Evolutionary conservation across 2,797 vertebrate species (phyloP).

Genomic region (Agapornis canus): DNA sequence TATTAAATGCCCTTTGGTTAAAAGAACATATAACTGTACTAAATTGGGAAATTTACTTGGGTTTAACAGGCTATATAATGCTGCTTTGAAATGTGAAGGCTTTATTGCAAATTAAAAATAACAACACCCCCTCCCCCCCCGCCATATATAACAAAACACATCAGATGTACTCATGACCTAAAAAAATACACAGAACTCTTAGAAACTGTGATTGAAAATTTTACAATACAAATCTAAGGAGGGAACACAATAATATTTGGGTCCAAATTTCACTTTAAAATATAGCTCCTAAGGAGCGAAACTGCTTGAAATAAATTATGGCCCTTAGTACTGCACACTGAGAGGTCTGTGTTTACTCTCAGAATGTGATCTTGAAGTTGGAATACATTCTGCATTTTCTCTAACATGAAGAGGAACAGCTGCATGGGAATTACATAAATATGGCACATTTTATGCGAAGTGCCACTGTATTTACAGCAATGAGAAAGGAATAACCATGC

Average conservation of each 20-base stretch:
- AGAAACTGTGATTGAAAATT: not conserved
- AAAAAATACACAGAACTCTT: not conserved
- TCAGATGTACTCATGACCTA: not conserved
- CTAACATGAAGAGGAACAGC: not conserved
- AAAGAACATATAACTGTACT: not conserved
- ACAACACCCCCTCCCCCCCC: not conserved
- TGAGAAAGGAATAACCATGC: not conserved
- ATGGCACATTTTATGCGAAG: not conserved
- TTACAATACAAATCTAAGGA: not conserved
- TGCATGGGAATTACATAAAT: not conserved
- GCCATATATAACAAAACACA: not conserved
- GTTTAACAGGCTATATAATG: not conserved
- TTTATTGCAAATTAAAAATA: not conserved
- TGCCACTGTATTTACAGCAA: not conserved
- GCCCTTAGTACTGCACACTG: not conserved
- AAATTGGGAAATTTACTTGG: not conserved
- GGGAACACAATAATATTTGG: not conserved
- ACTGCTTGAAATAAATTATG: not conserved
- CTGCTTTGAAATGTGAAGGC: not conserved
- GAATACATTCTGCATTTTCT: not conserved
- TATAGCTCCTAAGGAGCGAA: not conserved
- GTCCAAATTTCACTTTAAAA: not conserved
- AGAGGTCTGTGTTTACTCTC: not conserved
- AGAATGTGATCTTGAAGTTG: not conserved
- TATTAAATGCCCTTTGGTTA: not conserved